A percentile compares a stretch with the other conserved stretches of the same genome.
These are phyloP conservation scores for Dendroctonus ponderosae DNA, from an alignment of 1,140 invertebrate genomes.

Conservation along the genomic window DNA sequence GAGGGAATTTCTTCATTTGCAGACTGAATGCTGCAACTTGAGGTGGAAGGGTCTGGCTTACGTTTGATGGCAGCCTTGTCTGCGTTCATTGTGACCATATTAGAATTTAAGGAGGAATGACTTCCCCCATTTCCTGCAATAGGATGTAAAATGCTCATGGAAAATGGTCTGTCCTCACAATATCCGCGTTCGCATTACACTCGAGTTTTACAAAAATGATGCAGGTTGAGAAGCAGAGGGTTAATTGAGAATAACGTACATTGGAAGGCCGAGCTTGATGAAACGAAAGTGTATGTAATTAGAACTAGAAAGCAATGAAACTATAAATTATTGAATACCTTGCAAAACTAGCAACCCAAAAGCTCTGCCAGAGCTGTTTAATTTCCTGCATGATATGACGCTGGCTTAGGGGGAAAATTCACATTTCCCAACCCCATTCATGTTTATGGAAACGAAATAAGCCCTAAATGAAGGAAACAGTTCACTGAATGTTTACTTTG, in stretches of 20 bases:
- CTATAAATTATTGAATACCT: conserved; percentile 11
- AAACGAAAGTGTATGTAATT: too few species aligned
- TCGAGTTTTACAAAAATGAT: too few species aligned
- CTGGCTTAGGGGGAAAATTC: conserved; percentile 6
- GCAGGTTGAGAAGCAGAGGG: too few species aligned
- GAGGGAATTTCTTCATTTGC: conserved; percentile 42
- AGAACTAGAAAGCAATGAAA: neutral
- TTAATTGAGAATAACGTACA: too few species aligned
- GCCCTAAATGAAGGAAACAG: neutral
- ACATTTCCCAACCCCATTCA: conserved; percentile 4
- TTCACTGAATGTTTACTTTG: conserved; percentile 18
- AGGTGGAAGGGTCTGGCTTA: conserved; percentile 49
- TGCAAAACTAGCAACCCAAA: conserved; percentile 13
- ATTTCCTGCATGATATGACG: conserved; percentile 7
- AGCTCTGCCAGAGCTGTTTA: neutral
- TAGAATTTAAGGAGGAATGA: conserved; percentile 42
- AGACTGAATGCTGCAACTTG: conserved; percentile 44
- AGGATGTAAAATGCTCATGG: neutral
- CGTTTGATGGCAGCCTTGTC: conserved; percentile 54
- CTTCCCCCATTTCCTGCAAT: conserved; percentile 40
- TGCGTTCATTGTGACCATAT: conserved; percentile 58
- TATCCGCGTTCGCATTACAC: too few species aligned
- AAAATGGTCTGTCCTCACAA: neutral
- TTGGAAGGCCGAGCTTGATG: too few species aligned
- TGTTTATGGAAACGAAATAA: conserved; percentile 7